These are phyloP conservation scores for Oscheius sp. DNA, from an alignment of 2,888 invertebrate genomes.

Conservation along the genomic window DNA sequence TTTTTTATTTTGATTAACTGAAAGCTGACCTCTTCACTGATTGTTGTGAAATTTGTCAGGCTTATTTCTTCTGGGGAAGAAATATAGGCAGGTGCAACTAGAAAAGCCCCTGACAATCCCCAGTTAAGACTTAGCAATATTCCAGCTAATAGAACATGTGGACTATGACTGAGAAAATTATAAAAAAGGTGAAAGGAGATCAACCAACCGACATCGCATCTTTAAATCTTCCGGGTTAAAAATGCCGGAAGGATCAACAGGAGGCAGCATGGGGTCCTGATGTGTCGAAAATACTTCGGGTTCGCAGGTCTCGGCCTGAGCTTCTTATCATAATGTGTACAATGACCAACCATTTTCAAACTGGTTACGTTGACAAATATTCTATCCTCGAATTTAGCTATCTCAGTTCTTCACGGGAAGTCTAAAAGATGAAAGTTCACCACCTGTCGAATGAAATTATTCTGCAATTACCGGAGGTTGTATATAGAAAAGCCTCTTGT, in stretches of 20 bases:
- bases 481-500: too few species aligned
- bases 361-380: neutral
- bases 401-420: too few species aligned
- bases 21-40: constrained; percentile 5
- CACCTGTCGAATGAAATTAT: too few species aligned
- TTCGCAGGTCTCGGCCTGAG: neutral
- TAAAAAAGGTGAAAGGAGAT: neutral
- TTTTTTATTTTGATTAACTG: too few species aligned
- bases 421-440: too few species aligned
- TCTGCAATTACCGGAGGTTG: too few species aligned
- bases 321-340: constrained; percentile 7
- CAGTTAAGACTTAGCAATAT: constrained; percentile 24
- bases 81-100: constrained; percentile 28
- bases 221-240: neutral
- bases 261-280: neutral
- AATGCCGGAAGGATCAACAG: neutral
- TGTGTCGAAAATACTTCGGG: neutral
- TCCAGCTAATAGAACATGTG: constrained; percentile 4
- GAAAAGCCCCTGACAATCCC: constrained; percentile 27
- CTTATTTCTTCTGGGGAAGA: constrained; percentile 13
- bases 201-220: neutral
- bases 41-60: constrained; percentile 10
- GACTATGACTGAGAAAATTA: constrained; percentile 3
- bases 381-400: neutral
- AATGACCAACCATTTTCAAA: neutral